Conservation (phyloP, 2,797 vertebrate species). For the Argentina silus region DNA sequence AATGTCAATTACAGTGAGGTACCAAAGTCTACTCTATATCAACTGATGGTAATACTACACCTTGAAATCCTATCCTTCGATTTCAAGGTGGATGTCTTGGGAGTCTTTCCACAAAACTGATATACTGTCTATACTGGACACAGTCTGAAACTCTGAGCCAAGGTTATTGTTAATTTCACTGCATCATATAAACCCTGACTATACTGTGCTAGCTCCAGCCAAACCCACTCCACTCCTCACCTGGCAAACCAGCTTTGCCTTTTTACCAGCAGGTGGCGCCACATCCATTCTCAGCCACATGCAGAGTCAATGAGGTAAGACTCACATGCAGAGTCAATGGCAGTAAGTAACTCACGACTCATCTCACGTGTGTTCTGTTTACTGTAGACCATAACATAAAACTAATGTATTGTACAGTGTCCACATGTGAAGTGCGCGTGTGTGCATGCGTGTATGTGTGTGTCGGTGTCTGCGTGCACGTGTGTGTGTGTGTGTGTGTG, state of each 20-base stretch:
- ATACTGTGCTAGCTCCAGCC: not conserved
- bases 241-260: slow-evolving; percentile 25
- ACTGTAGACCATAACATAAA: no score
- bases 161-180: not conserved
- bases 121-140: no score
- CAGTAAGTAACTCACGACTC: not conserved
- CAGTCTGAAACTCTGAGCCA: not conserved
- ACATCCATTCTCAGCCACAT: slow-evolving; percentile 31
- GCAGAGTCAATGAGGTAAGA: not conserved
- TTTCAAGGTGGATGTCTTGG: no score
- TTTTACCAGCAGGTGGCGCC: slow-evolving; percentile 68
- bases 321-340: not conserved
- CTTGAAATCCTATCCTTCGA: no score
- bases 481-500: not conserved
- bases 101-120: no score
- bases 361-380: not conserved
- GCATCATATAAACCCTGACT: not conserved
- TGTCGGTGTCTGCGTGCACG: no score
- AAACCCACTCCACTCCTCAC: slow-evolving; percentile 19
- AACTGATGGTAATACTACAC: no score
- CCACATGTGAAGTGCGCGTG: no score
- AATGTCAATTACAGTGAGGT: not conserved
- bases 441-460: no score
- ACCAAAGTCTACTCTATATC: slow-evolving; percentile 17
- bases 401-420: no score